These are phyloP conservation scores for Cydia strobilella DNA, from an alignment of 1,140 invertebrate genomes.

Conservation along the genomic window DNA sequence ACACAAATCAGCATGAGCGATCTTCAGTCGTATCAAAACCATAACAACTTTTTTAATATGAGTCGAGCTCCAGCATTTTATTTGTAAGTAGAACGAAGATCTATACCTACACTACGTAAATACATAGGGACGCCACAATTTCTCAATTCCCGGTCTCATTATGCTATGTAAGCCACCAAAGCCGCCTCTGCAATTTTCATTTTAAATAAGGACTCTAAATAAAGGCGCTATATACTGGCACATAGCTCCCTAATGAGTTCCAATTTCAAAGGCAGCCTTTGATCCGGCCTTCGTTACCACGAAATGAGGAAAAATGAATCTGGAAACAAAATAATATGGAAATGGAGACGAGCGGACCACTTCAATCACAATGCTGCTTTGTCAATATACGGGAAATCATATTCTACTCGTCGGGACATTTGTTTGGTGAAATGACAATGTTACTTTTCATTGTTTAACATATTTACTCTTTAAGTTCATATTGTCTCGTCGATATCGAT, in stretches of 20 bases:
- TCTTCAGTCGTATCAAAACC: too few relatives aligned
- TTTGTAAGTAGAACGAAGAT: neutral
- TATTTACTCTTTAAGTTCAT: too few relatives aligned
- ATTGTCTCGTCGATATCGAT: too few relatives aligned
- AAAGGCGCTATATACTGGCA: constrained; percentile 20
- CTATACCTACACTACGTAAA: neutral
- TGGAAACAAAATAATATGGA: constrained; percentile 67
- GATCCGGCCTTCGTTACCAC: constrained; percentile 20
- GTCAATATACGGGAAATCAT: constrained; percentile 50
- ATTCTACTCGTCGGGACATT: constrained; percentile 19
- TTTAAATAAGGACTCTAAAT: constrained; percentile 20
- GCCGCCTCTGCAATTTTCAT: constrained; percentile 2
- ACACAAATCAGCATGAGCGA: too few relatives aligned
- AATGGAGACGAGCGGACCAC: constrained; percentile 60
- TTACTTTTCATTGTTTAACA: too few relatives aligned
- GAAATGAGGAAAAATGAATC: constrained; percentile 29
- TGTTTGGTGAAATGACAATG: neutral
- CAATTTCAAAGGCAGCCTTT: constrained; percentile 29
- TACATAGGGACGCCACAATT: neutral
- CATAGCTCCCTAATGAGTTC: constrained; percentile 27
- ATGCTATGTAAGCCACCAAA: constrained; percentile 1
- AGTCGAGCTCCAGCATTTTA: neutral
- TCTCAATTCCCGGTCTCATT: constrained; percentile 9
- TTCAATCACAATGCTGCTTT: constrained; percentile 55
- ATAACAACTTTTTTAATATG: too few relatives aligned